phyloP scores from a whole-genome alignment of 2,797 vertebrate species.

The Gymnothorax reevesii region DNA sequence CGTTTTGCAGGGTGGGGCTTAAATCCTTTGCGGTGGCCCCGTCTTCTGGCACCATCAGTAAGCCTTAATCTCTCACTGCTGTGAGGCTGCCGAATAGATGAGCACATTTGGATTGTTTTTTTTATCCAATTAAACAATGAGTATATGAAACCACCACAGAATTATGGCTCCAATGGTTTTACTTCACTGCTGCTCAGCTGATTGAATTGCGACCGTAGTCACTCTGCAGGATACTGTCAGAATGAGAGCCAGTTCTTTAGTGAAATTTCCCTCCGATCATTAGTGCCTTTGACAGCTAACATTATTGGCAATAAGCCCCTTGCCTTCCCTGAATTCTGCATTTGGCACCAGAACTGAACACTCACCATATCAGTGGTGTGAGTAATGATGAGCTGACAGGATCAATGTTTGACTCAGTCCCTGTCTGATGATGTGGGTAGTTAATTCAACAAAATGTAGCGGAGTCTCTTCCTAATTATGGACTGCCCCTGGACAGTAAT shows the following conservation, averaged over 20 bases:
- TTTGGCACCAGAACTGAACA: neutral
- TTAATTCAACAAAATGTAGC: neutral
- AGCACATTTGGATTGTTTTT: neutral
- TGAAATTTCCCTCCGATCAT: neutral
- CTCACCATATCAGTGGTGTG: neutral
- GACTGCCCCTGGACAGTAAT: neutral
- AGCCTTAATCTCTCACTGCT: neutral
- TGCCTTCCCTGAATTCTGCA: neutral
- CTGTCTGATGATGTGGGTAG: neutral
- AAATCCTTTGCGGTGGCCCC: neutral
- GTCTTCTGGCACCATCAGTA: conserved; percentile 21
- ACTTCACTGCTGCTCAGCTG: neutral
- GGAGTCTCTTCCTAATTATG: neutral
- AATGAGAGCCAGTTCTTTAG: neutral
- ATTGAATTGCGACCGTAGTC: neutral
- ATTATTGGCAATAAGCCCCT: neutral
- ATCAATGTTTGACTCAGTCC: neutral
- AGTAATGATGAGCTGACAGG: neutral
- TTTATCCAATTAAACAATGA: neutral
- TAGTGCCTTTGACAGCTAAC: neutral
- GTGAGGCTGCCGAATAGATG: neutral
- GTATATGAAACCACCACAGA: conserved; percentile 1
- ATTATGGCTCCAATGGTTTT: neutral
- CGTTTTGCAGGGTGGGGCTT: neutral
- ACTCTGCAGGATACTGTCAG: neutral